A percentile compares a stretch with the other conserved stretches of the same genome.
These are phyloP conservation scores for Catamblyrhynchus diadema DNA, from an alignment of 2,797 vertebrate species.

Conservation along the genomic window DNA sequence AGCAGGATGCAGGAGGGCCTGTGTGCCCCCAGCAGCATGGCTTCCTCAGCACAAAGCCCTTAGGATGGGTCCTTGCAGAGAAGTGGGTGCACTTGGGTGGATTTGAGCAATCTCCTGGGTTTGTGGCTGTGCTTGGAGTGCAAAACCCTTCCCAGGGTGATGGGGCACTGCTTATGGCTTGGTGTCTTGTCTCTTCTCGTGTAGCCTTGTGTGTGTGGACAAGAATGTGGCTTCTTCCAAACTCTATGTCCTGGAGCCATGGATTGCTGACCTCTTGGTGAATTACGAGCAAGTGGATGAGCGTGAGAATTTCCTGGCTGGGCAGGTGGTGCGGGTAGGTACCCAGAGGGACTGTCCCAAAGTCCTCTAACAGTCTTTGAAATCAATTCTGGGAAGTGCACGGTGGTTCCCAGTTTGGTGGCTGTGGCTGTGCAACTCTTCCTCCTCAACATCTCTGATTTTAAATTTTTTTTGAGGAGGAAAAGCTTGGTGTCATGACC, in stretches of 20 bases:
- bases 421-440: neutral
- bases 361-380: neutral
- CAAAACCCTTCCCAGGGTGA: neutral
- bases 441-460: neutral
- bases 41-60: neutral
- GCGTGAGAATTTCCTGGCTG: neutral
- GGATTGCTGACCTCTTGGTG: slow-evolving; percentile 31
- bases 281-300: neutral
- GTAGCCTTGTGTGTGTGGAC: neutral
- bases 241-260: slow-evolving; percentile 1
- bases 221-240: neutral
- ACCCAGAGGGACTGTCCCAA: neutral
- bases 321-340: slow-evolving; percentile 49
- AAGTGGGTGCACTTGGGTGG: neutral
- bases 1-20: neutral
- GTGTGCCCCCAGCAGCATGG: neutral
- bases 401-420: fast-evolving
- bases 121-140: neutral
- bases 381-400: neutral
- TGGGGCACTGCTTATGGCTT: too few relatives aligned
- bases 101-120: neutral
- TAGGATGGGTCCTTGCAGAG: neutral
- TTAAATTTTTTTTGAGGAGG: too few relatives aligned
- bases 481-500: fast-evolving
- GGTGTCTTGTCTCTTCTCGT: neutral